These are phyloP conservation scores for Aphaenogaster floridana DNA, from an alignment of 1,140 invertebrate species.

Conservation along the genomic window DNA sequence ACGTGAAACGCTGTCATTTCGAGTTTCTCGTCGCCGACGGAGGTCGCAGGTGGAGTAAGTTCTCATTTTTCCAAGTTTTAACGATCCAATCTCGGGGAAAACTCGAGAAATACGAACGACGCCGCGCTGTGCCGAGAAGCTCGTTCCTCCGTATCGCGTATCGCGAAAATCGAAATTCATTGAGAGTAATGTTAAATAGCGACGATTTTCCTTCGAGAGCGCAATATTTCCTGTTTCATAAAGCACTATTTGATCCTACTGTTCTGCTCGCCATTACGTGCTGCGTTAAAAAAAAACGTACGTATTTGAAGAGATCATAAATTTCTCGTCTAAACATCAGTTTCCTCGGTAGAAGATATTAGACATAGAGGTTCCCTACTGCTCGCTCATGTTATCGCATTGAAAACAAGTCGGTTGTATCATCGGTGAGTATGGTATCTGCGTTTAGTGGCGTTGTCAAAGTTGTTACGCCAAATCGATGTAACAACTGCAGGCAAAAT, in stretches of 20 bases:
- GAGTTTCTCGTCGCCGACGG: conserved; percentile 37
- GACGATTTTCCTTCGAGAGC: neutral
- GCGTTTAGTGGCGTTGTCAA: conserved; percentile 2
- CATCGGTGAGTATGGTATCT: neutral
- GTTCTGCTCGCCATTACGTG: neutral
- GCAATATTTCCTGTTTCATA: neutral
- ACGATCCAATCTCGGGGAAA: conserved; percentile 60
- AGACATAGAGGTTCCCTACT: neutral
- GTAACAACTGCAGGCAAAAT: conserved; percentile 40
- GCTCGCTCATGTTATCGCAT: neutral
- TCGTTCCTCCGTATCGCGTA: neutral
- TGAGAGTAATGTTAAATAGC: conserved; percentile 42
- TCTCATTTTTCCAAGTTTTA: conserved; percentile 71
- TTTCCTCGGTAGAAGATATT: neutral
- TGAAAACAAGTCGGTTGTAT: neutral
- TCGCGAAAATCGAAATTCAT: conserved; percentile 28
- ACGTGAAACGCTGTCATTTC: conserved; percentile 17
- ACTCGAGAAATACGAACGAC: conserved; percentile 25
- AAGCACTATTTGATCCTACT: neutral
- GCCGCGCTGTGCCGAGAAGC: neutral
- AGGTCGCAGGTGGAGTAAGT: conserved; percentile 30
- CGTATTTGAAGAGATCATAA: neutral
- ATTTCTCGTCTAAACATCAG: neutral
- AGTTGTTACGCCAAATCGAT: conserved; percentile 32
- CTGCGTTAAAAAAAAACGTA: neutral